Percentiles rank a stretch among this genome's conserved stretches.
Conservation (phyloP, 2,797 vertebrate genomes). For the Hoplostethus atlanticus region DNA sequence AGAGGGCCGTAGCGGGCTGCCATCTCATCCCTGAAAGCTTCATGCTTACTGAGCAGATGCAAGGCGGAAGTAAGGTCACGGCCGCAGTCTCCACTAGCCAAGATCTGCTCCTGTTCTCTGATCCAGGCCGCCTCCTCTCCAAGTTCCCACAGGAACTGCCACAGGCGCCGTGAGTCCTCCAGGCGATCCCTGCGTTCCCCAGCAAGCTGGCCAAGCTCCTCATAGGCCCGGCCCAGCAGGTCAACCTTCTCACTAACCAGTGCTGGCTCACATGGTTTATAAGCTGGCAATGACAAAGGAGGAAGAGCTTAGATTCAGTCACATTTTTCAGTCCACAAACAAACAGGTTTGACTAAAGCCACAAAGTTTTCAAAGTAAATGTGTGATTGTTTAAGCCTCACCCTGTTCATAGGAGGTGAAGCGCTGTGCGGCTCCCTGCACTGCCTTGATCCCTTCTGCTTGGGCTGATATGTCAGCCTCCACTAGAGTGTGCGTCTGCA, state of each 20-base stretch:
- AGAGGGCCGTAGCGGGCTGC: slow-evolving; percentile 91
- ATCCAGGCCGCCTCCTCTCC: slow-evolving; percentile 96
- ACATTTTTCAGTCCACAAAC: not conserved
- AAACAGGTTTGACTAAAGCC: slow-evolving; percentile 13
- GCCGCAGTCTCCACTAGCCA: slow-evolving; percentile 91
- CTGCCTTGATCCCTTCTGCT: slow-evolving; percentile 91
- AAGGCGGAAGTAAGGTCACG: slow-evolving; percentile 91
- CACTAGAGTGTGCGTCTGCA: slow-evolving; percentile 94
- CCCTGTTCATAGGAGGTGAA: slow-evolving; percentile 88
- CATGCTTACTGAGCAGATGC: slow-evolving; percentile 93
- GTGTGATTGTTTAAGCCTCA: slow-evolving; percentile 64
- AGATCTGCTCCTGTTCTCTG: slow-evolving; percentile 93
- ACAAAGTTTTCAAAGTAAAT: not conserved
- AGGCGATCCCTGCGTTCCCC: slow-evolving; percentile 82
- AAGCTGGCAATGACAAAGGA: slow-evolving; percentile 79
- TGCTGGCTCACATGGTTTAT: slow-evolving; percentile 93
- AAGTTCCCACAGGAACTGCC: slow-evolving; percentile 96
- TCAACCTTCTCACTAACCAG: slow-evolving; percentile 89
- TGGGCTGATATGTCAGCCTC: slow-evolving; percentile 94
- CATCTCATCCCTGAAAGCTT: slow-evolving; percentile 93
- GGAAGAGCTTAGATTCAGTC: slow-evolving; percentile 5
- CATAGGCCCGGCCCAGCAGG: slow-evolving; percentile 87
- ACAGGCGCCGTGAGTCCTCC: slow-evolving; percentile 92
- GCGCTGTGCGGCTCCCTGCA: slow-evolving; percentile 87
- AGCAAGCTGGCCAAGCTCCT: slow-evolving; percentile 88